A percentile compares a stretch with the other conserved stretches of the same genome.
These are phyloP conservation scores for Neelides sp. DNA, from an alignment of 1,140 invertebrate species.

Conservation along the genomic window DNA sequence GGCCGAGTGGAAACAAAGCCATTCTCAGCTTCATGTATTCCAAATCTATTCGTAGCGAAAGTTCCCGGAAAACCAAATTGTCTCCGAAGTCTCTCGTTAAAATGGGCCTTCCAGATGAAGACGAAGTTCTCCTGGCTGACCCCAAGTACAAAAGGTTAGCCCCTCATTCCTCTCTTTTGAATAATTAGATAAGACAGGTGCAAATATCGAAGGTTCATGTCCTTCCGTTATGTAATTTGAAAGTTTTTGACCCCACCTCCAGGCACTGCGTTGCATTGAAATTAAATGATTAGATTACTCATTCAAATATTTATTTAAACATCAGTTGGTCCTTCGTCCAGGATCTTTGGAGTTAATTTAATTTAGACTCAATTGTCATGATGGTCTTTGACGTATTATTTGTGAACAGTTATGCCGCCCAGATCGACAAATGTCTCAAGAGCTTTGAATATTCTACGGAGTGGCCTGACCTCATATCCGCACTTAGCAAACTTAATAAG, in stretches of 20 bases:
- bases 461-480: conserved; percentile 90
- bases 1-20: background rate
- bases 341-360: too few relatives aligned
- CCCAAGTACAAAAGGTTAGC: conserved; percentile 19
- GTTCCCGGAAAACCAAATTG: background rate
- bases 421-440: conserved; percentile 78
- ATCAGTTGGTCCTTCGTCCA: too few relatives aligned
- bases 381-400: too few relatives aligned
- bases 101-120: conserved; percentile 9
- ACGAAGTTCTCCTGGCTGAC: conserved; percentile 15
- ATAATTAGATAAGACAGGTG: too few relatives aligned
- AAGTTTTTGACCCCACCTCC: background rate
- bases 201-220: too few relatives aligned
- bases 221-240: background rate
- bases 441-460: conserved; percentile 88
- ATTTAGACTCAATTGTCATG: too few relatives aligned
- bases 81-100: background rate
- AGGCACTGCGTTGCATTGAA: background rate
- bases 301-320: background rate
- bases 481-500: conserved; percentile 83
- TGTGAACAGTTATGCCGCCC: conserved; percentile 54
- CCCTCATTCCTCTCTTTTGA: too few relatives aligned
- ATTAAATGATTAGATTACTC: background rate
- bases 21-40: background rate
- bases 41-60: background rate